Evolutionary conservation across 2,113 vertebrate genomes (phyloP), one percentile per base, ranked within the genome.

Genomic region (Archocentrus centrarchus): DNA sequence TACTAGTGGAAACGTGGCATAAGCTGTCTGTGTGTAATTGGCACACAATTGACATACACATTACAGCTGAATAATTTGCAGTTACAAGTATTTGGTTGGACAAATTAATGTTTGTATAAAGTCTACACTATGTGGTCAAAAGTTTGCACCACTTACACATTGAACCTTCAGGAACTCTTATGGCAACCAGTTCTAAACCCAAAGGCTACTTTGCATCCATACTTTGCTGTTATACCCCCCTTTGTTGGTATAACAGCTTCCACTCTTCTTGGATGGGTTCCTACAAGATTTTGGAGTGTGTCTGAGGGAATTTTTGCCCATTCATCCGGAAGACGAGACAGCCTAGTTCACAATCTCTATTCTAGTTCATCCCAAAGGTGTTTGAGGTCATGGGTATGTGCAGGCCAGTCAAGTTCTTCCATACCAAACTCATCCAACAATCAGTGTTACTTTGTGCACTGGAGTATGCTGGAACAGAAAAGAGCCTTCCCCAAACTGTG

Each of bases 371-470:
- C 17, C 44, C 20, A 53, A 50, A 70, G 44, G 66, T 70, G 66
- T 44, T 32, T 50, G 24, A 70, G 44, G 66, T 70, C 66, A 50
- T 24, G 44, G 44, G 24, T 70, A 41, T 50, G 66, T 70, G 66
- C 44, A 70, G 44, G 44, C 17, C 15, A 70, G 1, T 53, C 17
- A 70, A 1, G 1, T 70, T 70, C 44, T 70, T 70, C 44, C 0
- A 32, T 24, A 53, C 44, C 30, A 70, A 50, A 70, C 17, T 20
- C 24, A 70, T 53, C 24, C 10, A 53, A 53, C 44, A 10, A 70
- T 32, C 24, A 17, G 50, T 70, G 66, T 53, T 70, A 53, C 44
- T 70, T 70, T 70, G 44, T 70, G 66, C 44, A 70, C 3, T 70
- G 66, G 44, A 50, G 44, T 17, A 50, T 70, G 44, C 15, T 32